Percentiles rank a stretch among this genome's conserved stretches.
These are phyloP conservation scores for Camponotus floridanus DNA, from an alignment of 1,140 invertebrate genomes.

Conservation along the genomic window DNA sequence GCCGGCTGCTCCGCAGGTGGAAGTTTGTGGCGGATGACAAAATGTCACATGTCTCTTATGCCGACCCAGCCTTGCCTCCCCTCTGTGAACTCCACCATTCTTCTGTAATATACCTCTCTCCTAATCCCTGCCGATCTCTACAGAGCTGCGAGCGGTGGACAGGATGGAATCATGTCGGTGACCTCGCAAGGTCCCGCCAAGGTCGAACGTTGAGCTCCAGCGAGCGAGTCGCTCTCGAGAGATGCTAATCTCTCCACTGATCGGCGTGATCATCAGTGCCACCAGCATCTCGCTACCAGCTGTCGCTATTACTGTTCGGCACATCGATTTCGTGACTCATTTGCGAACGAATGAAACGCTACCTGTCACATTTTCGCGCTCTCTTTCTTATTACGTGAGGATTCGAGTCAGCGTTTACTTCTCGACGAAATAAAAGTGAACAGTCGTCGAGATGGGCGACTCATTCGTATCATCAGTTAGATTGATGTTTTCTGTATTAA, in stretches of 20 bases:
- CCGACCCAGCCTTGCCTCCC: neutral
- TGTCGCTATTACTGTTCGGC: constrained; percentile 66
- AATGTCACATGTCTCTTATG: constrained; percentile 50
- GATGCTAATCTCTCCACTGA: constrained; percentile 81
- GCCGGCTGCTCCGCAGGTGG: neutral
- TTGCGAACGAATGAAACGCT: constrained; percentile 75
- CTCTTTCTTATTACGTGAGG: constrained; percentile 4
- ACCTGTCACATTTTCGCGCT: constrained; percentile 39
- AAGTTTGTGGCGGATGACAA: constrained; percentile 56
- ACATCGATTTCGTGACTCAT: constrained; percentile 82
- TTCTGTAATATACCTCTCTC: constrained; percentile 17
- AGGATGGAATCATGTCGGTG: constrained; percentile 83
- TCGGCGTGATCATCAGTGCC: constrained; percentile 73
- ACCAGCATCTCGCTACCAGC: constrained; percentile 41
- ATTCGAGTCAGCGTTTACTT: constrained; percentile 2
- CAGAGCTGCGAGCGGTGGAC: constrained; percentile 64
- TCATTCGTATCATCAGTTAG: neutral
- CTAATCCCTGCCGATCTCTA: constrained; percentile 74
- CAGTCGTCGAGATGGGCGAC: neutral
- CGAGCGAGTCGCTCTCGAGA: constrained; percentile 67
- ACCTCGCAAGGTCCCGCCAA: constrained; percentile 85
- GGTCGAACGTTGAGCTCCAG: constrained; percentile 85
- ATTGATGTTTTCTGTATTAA: neutral
- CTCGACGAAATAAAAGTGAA: constrained; percentile 20
- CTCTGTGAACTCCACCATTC: constrained; percentile 8